A percentile compares a stretch with the other conserved stretches of the same genome.
These are phyloP conservation scores for Psittacula cyanocephala DNA, from an alignment of 2,113 vertebrate species.

Conservation along the genomic window DNA sequence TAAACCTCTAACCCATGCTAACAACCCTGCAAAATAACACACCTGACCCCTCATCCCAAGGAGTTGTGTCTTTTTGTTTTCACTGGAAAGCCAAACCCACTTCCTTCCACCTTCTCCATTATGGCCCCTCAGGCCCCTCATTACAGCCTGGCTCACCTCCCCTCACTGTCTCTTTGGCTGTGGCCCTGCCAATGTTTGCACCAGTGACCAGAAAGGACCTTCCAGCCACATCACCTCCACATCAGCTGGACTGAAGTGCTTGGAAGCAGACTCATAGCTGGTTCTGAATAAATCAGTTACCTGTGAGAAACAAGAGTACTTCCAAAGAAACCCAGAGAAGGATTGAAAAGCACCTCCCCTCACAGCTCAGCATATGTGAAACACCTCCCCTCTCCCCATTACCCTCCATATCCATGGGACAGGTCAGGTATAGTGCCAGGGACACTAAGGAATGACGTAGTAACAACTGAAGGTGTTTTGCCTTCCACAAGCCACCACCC, in stretches of 20 bases:
- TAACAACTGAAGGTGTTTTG: fast-evolving
- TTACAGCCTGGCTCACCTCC: constrained; percentile 55
- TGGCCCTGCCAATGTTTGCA: constrained; percentile 82
- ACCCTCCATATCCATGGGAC: too few species aligned
- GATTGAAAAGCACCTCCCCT: neutral
- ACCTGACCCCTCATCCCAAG: fast-evolving
- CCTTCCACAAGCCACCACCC: neutral
- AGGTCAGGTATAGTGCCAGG: fast-evolving
- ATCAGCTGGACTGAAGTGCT: constrained; percentile 72
- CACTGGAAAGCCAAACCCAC: neutral
- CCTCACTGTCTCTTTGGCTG: constrained; percentile 76
- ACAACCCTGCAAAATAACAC: neutral
- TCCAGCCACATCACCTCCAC: constrained; percentile 78
- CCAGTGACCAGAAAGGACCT: constrained; percentile 80
- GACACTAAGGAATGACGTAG: fast-evolving
- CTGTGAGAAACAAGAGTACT: neutral
- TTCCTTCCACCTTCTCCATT: neutral
- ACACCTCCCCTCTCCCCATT: too few species aligned
- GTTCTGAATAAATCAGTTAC: constrained; percentile 53
- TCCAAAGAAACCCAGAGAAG: neutral
- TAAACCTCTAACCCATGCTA: neutral
- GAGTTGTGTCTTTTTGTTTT: neutral
- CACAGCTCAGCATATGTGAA: neutral
- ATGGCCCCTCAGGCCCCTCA: fast-evolving
- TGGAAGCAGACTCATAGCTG: constrained; percentile 79